Base-by-base conservation (phyloP, 2,888 invertebrate genomes). In the Ypsolopha scabrella region DNA sequence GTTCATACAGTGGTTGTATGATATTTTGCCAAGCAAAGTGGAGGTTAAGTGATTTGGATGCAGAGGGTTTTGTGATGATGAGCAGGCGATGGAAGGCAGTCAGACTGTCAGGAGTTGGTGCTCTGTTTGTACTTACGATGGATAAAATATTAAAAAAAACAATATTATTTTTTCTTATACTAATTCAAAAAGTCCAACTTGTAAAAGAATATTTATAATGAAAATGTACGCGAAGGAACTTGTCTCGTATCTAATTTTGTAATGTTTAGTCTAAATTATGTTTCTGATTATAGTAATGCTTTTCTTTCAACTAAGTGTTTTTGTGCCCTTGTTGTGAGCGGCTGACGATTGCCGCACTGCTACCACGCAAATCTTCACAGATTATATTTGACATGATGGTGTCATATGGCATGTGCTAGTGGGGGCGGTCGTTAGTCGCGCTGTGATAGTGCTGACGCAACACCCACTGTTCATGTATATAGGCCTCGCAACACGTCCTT, bases 81-180 rank as follows among this genome's bases (percentile, higher is more conserved):
- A 24, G 24, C 24, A 24, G 24, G 4, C 24, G 24, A 24, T 45
- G 36, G 14, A 37, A 38, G 13, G 33, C 49, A 39, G 14, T 49
- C 8, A 37, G 10, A 14, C 38, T 11, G 48, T 80, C 58, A 65
- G 64, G 67, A 68, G 69, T 70, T 78, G 83, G 83, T 85, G 83
- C 82, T 83, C 49, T 74, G 79, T 67, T 68, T 75, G 82, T 85
- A 83, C 83, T 85, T 85, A 85, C 79, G 77, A 76, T 66, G 24
- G 24, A 24, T 24, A 80, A 80, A 78, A 36, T 7, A 7, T n/a
- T 39, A 49, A 33, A 41, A 49, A 49, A 24, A 49, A 6, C 37
- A 33, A 37, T 37, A 47, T 33, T 14, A 4, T 14, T 24, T 37
- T 47, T 38, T 36, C 9, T 38, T 47, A 37, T 35, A 47, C 37